Conservation (phyloP, 37 sponge, comb jelly and placozoan genomes). For the Bolinopsis microptera region DNA sequence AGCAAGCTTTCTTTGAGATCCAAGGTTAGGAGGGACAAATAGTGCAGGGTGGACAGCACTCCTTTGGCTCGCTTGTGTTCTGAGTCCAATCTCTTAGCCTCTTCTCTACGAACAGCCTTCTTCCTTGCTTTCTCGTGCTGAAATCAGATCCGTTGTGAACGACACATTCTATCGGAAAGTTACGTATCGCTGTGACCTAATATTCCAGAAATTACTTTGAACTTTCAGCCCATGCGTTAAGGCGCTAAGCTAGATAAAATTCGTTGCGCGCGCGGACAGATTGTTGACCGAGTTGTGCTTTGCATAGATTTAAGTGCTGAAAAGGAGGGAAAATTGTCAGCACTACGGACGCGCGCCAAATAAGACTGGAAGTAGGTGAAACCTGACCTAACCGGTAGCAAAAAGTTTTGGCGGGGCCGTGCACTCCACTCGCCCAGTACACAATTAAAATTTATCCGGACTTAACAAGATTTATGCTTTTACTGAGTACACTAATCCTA, state of each 20-base stretch:
- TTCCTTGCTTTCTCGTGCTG: conserved; percentile 58
- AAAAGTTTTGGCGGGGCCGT: too few relatives aligned
- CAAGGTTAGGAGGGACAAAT: background rate
- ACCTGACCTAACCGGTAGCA: too few relatives aligned
- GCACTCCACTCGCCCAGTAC: too few relatives aligned
- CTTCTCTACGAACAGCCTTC: conserved; percentile 33
- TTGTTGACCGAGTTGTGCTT: background rate
- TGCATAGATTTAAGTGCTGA: background rate
- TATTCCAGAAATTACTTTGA: background rate
- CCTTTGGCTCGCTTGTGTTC: conserved; percentile 46
- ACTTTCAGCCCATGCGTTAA: background rate
- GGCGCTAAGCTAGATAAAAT: background rate
- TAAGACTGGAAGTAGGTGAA: too few relatives aligned
- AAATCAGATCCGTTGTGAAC: too few relatives aligned
- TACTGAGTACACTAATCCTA: too few relatives aligned
- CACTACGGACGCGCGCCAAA: background rate
- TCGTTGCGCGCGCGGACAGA: background rate
- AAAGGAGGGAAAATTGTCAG: background rate
- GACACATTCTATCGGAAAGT: background rate
- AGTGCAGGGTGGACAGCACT: conserved; percentile 41
- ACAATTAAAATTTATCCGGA: too few relatives aligned
- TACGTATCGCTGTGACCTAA: background rate
- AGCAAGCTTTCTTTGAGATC: conserved; percentile 40
- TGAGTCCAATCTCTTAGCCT: background rate
- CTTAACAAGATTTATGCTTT: too few relatives aligned